Percentiles rank a stretch among this genome's conserved stretches.
phyloP scores from a whole-genome alignment of 2,888 invertebrate genomes.

The Xanthostigma xanthostigma region DNA sequence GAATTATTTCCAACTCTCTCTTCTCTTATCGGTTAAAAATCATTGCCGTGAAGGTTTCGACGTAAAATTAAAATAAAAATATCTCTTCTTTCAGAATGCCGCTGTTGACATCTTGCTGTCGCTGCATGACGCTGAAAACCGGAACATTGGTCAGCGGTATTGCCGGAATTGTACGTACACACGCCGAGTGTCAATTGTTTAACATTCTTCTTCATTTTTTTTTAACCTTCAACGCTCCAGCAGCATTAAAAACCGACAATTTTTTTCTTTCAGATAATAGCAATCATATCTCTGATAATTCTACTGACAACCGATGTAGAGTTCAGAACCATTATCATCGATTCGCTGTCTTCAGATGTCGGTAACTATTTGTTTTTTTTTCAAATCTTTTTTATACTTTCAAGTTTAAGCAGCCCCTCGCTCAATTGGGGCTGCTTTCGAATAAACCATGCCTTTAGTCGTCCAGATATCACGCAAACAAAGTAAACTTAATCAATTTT shows the following conservation, averaged over 20 bases:
- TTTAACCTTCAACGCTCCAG: not conserved
- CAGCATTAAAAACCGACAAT: not conserved
- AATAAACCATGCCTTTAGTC: too few species aligned
- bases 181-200: too few species aligned
- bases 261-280: slow-evolving; percentile 35
- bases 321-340: slow-evolving; percentile 64
- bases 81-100: slow-evolving; percentile 24
- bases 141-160: slow-evolving; percentile 60
- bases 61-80: too few species aligned
- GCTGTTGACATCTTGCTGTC: slow-evolving; percentile 51
- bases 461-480: too few species aligned
- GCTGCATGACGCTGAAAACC: slow-evolving; percentile 53
- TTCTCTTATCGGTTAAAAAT: too few species aligned
- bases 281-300: slow-evolving; percentile 52
- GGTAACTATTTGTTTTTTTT: slow-evolving; percentile 29
- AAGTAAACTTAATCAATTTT: too few species aligned
- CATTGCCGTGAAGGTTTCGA: too few species aligned
- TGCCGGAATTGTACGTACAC: slow-evolving; percentile 53
- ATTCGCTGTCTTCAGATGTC: slow-evolving; percentile 49
- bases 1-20: too few species aligned
- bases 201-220: slow-evolving; percentile 3
- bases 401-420: too few species aligned
- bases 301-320: slow-evolving; percentile 50
- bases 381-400: too few species aligned
- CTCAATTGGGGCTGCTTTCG: too few species aligned